A percentile compares a stretch with the other conserved stretches of the same genome.
Conservation (phyloP, 2,888 invertebrate species). For the Malthinus seriepunctatus region DNA sequence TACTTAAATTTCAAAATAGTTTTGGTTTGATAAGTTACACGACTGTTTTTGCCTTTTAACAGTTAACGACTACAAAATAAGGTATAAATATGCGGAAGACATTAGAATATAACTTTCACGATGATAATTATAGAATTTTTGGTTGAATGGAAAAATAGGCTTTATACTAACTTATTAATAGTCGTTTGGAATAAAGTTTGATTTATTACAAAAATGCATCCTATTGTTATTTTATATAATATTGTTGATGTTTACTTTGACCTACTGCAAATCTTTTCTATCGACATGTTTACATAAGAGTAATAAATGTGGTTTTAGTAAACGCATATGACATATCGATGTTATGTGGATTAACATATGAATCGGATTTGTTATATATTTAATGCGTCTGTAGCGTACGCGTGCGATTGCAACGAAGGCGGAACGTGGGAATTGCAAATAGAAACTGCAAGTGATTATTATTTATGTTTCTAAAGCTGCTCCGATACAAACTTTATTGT, state of each 20-base stretch:
- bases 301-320: slow-evolving; percentile 54
- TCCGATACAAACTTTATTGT: slow-evolving; percentile 44
- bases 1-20: too few species aligned
- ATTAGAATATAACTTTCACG: too few species aligned
- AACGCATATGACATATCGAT: slow-evolving; percentile 50
- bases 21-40: too few species aligned
- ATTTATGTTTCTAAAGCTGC: slow-evolving; percentile 49
- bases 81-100: too few species aligned
- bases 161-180: background rate
- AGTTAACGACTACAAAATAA: too few species aligned
- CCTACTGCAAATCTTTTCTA: slow-evolving; percentile 11
- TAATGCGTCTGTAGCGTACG: slow-evolving; percentile 51
- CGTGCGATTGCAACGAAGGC: slow-evolving; percentile 44
- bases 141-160: background rate
- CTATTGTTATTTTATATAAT: slow-evolving; percentile 10
- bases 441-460: slow-evolving; percentile 49
- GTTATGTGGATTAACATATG: slow-evolving; percentile 52
- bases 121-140: too few species aligned
- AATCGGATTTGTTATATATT: slow-evolving; percentile 56
- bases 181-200: background rate
- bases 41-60: too few species aligned
- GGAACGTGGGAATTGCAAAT: slow-evolving; percentile 55
- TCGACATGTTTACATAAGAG: slow-evolving; percentile 49
- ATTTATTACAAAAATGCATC: background rate
- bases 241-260: slow-evolving; percentile 13